Evolutionary conservation across 2,888 invertebrate species (phyloP), one percentile per base, ranked within the genome.

Genomic region (Drosophila paranaensis): DNA sequence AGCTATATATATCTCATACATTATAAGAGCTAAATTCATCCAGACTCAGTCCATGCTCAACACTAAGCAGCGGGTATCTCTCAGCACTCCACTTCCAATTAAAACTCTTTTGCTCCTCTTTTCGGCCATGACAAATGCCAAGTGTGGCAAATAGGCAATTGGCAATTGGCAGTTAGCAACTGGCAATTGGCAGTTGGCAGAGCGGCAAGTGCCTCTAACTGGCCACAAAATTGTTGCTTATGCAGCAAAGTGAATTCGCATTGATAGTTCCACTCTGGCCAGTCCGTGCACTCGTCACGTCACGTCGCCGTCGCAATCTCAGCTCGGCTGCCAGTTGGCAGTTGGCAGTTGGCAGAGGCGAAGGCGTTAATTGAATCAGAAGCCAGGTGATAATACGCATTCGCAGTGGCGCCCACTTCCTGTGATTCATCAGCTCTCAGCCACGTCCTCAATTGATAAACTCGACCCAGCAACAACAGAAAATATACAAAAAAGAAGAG

Each of bases 291-390:
- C 20, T 20, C 20, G 20, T 20, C 20, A 20, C 20, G 20, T 20
- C 20, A 20, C 20, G 20, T 20, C 20, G 20, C 20, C 20, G 20
- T 20, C 20, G 20, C 20, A 53, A 25, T 39, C 33, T 27, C n/a
- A 27, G 2, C 53, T 20, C 20, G 20, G 1, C 39, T 51, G 20
- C 20, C 20, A 20, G 20, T 20, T 20, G 20, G 20, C 20, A 20
- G 20, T 20, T 20, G 16, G n/a, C 76, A 54, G 56, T 61, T 73
- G 63, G 60, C 79, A 62, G 8, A n/a, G 56, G 56, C 25, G 37
- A 35, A 51, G 70, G 77, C 77, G 79, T 82, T 85, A 88, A 88
- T 85, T 82, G 67, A 82, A 75, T 85, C 77, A 74, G 68, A 68
- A 74, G 77, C 74, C 79, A 78, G 71, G 68, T 74, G 71, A 79